Conservation (phyloP, 2,113 vertebrate genomes). For the Podarcis cretensis region DNA sequence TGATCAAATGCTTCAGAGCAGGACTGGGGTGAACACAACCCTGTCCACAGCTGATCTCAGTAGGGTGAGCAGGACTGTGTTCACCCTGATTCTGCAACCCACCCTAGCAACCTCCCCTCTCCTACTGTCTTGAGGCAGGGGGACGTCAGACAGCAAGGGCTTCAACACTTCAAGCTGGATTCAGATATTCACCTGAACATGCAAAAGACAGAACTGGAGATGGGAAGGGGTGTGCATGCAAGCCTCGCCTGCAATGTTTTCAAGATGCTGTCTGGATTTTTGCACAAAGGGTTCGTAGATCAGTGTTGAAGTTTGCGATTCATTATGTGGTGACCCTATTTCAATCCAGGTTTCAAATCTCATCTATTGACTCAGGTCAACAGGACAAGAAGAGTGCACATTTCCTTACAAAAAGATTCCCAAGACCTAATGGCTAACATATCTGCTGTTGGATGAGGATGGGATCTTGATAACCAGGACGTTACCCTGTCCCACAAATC, state of each 20-base stretch:
- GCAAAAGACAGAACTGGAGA: too few species aligned
- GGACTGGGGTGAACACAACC: not conserved
- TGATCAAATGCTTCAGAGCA: not conserved
- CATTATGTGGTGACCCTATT: not conserved
- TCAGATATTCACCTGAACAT: too few species aligned
- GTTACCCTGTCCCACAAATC: not conserved
- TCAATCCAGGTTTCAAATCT: not conserved
- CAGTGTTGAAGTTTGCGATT: not conserved
- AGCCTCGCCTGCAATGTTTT: too few species aligned
- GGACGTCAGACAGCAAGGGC: not conserved
- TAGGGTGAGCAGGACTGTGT: not conserved
- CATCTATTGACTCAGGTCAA: not conserved
- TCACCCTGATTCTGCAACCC: not conserved
- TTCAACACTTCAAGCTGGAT: not conserved
- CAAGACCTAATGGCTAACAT: not conserved
- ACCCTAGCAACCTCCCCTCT: not conserved
- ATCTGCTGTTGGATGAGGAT: not conserved
- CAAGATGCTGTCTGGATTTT: too few species aligned
- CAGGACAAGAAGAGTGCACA: not conserved
- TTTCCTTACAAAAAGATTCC: not conserved
- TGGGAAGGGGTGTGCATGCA: too few species aligned
- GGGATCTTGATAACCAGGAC: not conserved
- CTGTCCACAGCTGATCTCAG: not conserved
- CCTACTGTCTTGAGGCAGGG: not conserved
- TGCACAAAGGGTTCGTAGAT: not conserved